These are phyloP conservation scores for Theonella swinhoei DNA, from an alignment of 37 sponge, comb jelly and placozoan species.

Conservation along the genomic window DNA sequence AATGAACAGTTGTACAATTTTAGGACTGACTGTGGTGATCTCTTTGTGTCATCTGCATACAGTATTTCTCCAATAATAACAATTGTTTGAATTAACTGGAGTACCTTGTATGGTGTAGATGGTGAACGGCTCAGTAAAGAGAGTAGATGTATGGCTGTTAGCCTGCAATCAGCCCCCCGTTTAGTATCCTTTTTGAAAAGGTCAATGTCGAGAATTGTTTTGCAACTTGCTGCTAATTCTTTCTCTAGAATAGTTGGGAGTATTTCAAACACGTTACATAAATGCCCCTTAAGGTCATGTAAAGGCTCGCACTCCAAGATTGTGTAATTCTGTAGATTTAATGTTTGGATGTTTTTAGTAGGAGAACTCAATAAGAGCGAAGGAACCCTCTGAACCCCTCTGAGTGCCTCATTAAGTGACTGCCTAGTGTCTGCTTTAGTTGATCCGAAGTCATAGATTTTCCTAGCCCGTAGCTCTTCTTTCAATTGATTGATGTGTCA, in stretches of 20 bases:
- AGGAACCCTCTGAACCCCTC: slow-evolving; percentile 13
- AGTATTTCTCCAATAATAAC: background rate
- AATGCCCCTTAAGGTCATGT: slow-evolving; percentile 19
- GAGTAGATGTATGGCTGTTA: slow-evolving; percentile 4
- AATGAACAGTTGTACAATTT: slow-evolving; percentile 13
- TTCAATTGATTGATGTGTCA: background rate
- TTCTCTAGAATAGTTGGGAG: background rate
- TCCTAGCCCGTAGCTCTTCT: background rate
- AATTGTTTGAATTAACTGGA: background rate
- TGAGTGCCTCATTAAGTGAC: background rate
- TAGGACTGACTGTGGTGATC: slow-evolving; percentile 3
- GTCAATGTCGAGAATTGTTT: background rate
- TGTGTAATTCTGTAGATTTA: background rate
- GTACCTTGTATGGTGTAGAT: background rate
- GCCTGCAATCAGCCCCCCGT: slow-evolving; percentile 26
- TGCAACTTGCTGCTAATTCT: background rate
- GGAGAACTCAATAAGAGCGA: slow-evolving; percentile 2
- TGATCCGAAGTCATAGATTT: background rate
- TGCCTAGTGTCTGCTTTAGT: background rate
- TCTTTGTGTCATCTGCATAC: background rate
- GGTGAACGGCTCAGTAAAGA: background rate
- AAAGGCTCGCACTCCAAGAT: slow-evolving; percentile 31
- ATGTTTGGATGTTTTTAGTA: background rate
- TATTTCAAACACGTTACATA: background rate
- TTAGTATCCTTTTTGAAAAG: slow-evolving; percentile 10